Percentiles rank a stretch among this genome's conserved stretches.
phyloP scores from a whole-genome alignment of 2,797 vertebrate genomes.

The Microctenopoma lineatum region DNA sequence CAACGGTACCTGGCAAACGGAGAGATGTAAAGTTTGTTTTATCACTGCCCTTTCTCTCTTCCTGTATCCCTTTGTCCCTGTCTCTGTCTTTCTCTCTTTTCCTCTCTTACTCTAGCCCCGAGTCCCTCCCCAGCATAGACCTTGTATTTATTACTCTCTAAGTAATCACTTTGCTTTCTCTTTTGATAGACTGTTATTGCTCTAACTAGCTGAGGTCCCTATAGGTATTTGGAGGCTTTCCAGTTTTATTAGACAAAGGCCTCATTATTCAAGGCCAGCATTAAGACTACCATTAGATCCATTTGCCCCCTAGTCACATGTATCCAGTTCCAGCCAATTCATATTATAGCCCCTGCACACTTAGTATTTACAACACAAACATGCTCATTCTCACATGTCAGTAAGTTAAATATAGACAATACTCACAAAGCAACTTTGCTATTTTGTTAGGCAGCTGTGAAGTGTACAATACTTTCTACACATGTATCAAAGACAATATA shows the following conservation, averaged over 20 bases:
- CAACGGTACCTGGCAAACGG: constrained; percentile 42
- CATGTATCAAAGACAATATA: constrained; percentile 2
- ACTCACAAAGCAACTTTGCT: constrained; percentile 54
- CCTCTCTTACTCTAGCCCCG: constrained; percentile 51
- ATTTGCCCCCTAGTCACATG: constrained; percentile 81
- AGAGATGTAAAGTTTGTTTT: constrained; percentile 41
- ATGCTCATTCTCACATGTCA: constrained; percentile 71
- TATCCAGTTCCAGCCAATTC: constrained; percentile 83
- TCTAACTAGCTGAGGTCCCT: constrained; percentile 83
- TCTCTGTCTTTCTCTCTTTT: constrained; percentile 39
- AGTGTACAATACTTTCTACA: constrained; percentile 25
- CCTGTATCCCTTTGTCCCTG: constrained; percentile 57
- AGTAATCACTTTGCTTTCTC: constrained; percentile 85
- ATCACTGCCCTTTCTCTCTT: constrained; percentile 33
- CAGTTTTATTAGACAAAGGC: constrained; percentile 85
- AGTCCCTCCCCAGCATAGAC: constrained; percentile 76
- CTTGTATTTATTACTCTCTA: constrained; percentile 84
- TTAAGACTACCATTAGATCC: constrained; percentile 80
- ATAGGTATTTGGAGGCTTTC: constrained; percentile 85
- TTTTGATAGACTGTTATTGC: constrained; percentile 85
- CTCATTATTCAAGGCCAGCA: constrained; percentile 84
- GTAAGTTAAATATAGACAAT: constrained; percentile 64
- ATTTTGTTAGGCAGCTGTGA: constrained; percentile 40
- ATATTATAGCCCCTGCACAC: constrained; percentile 77
- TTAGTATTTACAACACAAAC: constrained; percentile 80